Evolutionary conservation across 2,888 invertebrate genomes (phyloP).

Genomic region (Sesia bembeciformis): DNA sequence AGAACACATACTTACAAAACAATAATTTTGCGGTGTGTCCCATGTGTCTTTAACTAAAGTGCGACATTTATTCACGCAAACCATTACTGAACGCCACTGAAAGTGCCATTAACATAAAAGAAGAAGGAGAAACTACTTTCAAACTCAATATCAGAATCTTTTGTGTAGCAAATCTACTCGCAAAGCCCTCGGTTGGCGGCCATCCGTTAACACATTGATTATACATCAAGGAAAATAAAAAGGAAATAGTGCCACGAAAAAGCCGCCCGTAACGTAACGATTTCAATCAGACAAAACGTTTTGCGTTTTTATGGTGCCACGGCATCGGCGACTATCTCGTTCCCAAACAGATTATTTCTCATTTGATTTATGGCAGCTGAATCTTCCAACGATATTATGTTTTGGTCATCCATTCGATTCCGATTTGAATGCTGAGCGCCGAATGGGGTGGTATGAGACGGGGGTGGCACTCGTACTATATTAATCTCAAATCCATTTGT

Average conservation of each 20-base stretch:
- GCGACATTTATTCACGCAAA: slow-evolving; percentile 56
- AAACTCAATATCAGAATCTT: slow-evolving; percentile 71
- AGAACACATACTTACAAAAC: too few species aligned
- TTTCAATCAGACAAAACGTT: slow-evolving; percentile 74
- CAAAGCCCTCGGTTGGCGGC: slow-evolving; percentile 53
- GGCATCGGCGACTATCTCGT: slow-evolving; percentile 70
- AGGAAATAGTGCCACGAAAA: slow-evolving; percentile 62
- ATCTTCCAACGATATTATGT: slow-evolving; percentile 74
- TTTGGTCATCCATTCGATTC: slow-evolving; percentile 76
- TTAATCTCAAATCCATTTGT: slow-evolving; percentile 75
- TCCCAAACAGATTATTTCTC: slow-evolving; percentile 75
- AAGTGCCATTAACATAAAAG: slow-evolving; percentile 69
- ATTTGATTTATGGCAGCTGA: slow-evolving; percentile 74
- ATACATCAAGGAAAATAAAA: slow-evolving; percentile 73
- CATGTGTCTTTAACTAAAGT: slow-evolving; percentile 38
- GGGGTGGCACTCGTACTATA: slow-evolving; percentile 72
- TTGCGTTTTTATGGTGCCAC: slow-evolving; percentile 71
- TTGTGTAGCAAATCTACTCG: slow-evolving; percentile 70
- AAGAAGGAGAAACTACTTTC: slow-evolving; percentile 67
- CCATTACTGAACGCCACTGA: slow-evolving; percentile 58
- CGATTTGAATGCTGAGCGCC: slow-evolving; percentile 74
- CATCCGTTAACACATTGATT: slow-evolving; percentile 74
- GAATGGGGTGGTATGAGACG: slow-evolving; percentile 68
- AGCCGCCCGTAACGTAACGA: slow-evolving; percentile 55
- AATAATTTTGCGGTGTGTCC: slow-evolving; percentile 9